Percentiles rank a stretch among this genome's conserved stretches.
Evolutionary conservation across 1,140 invertebrate genomes (phyloP).

Genomic region (Mya arenaria): DNA sequence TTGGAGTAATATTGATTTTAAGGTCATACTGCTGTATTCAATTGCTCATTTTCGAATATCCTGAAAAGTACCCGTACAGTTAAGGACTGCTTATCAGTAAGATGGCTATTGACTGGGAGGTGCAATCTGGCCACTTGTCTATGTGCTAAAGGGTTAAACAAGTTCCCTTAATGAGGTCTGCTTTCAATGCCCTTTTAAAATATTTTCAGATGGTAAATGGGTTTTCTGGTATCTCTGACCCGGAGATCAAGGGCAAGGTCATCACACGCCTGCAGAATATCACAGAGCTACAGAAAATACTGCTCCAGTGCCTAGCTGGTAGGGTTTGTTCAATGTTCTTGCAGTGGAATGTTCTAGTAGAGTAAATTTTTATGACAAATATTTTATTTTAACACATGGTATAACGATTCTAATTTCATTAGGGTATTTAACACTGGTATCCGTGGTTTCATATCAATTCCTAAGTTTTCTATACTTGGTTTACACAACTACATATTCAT

Average conservation of each 20-base stretch:
- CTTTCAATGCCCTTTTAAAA: no score
- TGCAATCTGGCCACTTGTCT: no score
- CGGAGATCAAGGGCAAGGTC: conserved; percentile 80
- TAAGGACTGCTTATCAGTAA: no score
- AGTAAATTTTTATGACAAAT: neutral
- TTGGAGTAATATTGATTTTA: no score
- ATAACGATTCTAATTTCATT: neutral
- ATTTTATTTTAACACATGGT: neutral
- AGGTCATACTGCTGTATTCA: no score
- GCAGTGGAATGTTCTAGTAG: neutral
- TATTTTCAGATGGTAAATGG: conserved; percentile 86
- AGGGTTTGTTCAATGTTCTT: conserved; percentile 1
- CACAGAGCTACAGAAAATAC: conserved; percentile 72
- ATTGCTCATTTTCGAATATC: no score
- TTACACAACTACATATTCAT: neutral
- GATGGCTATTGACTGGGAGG: no score
- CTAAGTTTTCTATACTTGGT: neutral
- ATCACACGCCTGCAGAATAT: conserved; percentile 78
- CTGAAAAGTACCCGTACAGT: no score
- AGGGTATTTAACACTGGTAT: neutral
- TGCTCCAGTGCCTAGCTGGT: conserved; percentile 77
- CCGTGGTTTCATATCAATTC: neutral
- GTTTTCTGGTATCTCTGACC: conserved; percentile 84
- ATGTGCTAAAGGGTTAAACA: no score
- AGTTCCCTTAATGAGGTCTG: no score